A percentile compares a stretch with the other conserved stretches of the same genome.
phyloP scores from a whole-genome alignment of 2,888 invertebrate species.

The Drosophila limbata region DNA sequence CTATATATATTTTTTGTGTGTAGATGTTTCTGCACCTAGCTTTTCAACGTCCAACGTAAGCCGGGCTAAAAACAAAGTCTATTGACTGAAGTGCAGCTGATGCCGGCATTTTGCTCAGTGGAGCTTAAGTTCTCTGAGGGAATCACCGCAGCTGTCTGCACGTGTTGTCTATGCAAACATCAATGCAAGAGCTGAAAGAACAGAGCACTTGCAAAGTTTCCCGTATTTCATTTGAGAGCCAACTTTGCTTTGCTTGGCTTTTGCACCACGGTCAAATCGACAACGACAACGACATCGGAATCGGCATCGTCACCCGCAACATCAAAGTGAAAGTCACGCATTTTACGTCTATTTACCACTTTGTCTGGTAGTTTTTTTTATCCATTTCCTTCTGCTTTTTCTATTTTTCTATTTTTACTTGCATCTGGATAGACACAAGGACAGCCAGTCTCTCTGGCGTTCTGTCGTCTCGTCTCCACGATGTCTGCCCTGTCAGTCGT shows the following conservation, averaged over 20 bases:
- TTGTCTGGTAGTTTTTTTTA: slow-evolving; percentile 63
- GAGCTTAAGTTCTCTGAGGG: slow-evolving; percentile 20
- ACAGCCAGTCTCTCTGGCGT: slow-evolving; percentile 30
- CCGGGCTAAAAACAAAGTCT: slow-evolving; percentile 32
- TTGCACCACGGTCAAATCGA: slow-evolving; percentile 55
- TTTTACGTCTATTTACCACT: slow-evolving; percentile 76
- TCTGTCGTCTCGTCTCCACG: slow-evolving; percentile 30
- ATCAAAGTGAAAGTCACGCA: slow-evolving; percentile 82
- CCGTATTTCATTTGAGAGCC: slow-evolving; percentile 30
- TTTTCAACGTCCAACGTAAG: slow-evolving; percentile 16
- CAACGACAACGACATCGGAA: slow-evolving; percentile 40
- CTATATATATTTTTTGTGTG: neutral
- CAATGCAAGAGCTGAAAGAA: neutral
- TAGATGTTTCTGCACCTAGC: neutral
- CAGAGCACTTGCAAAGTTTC: slow-evolving; percentile 7
- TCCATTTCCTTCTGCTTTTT: slow-evolving; percentile 13
- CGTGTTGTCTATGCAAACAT: slow-evolving; percentile 72
- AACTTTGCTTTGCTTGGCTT: slow-evolving; percentile 40
- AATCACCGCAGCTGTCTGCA: slow-evolving; percentile 40
- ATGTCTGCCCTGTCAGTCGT: slow-evolving; percentile 44
- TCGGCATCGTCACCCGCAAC: slow-evolving; percentile 34
- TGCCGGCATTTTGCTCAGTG: slow-evolving; percentile 15
- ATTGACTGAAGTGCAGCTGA: slow-evolving; percentile 35
- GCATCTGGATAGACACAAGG: slow-evolving; percentile 31
- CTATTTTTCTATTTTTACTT: slow-evolving; percentile 15